A percentile compares a stretch with the other conserved stretches of the same genome.
Conservation (phyloP, 2,888 invertebrate species). For the Petrolisthes cinctipes region DNA sequence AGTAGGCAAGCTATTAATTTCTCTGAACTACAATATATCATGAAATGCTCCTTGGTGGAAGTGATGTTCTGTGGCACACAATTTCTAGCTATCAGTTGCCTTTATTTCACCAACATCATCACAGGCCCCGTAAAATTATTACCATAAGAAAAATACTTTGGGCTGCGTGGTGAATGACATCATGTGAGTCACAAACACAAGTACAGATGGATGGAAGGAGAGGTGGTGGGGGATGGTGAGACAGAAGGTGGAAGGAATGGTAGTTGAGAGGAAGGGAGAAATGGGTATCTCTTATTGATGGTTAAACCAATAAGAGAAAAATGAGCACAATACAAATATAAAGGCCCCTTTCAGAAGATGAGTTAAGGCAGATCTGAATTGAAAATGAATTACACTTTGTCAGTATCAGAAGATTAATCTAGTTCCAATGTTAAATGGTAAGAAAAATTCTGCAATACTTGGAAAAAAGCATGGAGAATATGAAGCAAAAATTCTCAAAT, state of each 20-base stretch:
- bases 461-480: constrained; percentile 38
- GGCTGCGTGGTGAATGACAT: not conserved
- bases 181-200: not conserved
- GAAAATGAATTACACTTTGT: constrained; percentile 38
- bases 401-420: constrained; percentile 35
- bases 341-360: constrained; percentile 58
- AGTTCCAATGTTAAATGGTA: constrained; percentile 34
- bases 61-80: too few relatives aligned
- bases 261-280: not conserved
- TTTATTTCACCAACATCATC: too few relatives aligned
- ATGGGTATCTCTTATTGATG: not conserved
- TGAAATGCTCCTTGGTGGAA: too few relatives aligned
- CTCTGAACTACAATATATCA: too few relatives aligned
- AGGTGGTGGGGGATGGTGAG: not conserved
- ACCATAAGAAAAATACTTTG: too few relatives aligned
- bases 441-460: constrained; percentile 30
- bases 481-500: constrained; percentile 41
- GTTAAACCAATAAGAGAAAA: constrained; percentile 32
- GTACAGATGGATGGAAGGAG: not conserved
- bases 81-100: too few relatives aligned
- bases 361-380: constrained; percentile 58
- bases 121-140: too few relatives aligned
- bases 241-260: not conserved
- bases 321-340: constrained; percentile 57
- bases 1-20: too few relatives aligned